These are phyloP conservation scores for Chroicocephalus ridibundus DNA, from an alignment of 2,113 vertebrate species.

Conservation along the genomic window DNA sequence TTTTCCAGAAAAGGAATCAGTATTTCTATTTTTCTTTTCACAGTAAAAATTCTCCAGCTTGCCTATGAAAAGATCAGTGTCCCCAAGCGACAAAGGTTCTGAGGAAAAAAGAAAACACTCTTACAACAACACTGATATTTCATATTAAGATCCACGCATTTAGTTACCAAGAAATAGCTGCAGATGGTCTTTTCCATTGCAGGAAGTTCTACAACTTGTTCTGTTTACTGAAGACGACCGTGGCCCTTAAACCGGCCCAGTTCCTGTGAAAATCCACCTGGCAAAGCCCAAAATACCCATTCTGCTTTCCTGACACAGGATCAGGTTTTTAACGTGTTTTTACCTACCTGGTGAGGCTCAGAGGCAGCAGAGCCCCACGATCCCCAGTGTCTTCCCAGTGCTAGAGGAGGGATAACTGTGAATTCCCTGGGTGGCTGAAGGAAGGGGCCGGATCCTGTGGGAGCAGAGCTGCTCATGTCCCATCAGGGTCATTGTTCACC, in stretches of 20 bases:
- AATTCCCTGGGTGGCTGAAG: too few species aligned
- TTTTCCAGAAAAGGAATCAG: not conserved
- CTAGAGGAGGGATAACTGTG: fast-evolving
- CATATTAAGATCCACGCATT: not conserved
- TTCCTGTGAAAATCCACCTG: not conserved
- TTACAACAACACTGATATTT: fast-evolving
- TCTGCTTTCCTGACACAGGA: not conserved
- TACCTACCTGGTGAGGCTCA: not conserved
- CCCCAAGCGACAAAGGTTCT: not conserved
- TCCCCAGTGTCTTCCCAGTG: not conserved
- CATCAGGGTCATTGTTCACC: not conserved
- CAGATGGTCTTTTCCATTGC: not conserved
- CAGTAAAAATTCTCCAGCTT: not conserved
- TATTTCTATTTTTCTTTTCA: not conserved
- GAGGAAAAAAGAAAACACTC: not conserved
- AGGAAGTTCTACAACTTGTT: not conserved
- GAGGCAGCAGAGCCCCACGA: not conserved
- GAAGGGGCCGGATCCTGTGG: not conserved
- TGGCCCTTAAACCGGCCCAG: not conserved
- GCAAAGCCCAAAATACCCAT: not conserved
- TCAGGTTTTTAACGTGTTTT: not conserved
- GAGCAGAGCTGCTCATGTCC: not conserved
- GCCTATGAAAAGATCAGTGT: not conserved
- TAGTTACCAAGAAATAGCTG: not conserved
- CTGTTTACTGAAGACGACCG: not conserved